Base-by-base conservation (phyloP, 1,140 invertebrate genomes). In the Trichonephila inaurata region DNA sequence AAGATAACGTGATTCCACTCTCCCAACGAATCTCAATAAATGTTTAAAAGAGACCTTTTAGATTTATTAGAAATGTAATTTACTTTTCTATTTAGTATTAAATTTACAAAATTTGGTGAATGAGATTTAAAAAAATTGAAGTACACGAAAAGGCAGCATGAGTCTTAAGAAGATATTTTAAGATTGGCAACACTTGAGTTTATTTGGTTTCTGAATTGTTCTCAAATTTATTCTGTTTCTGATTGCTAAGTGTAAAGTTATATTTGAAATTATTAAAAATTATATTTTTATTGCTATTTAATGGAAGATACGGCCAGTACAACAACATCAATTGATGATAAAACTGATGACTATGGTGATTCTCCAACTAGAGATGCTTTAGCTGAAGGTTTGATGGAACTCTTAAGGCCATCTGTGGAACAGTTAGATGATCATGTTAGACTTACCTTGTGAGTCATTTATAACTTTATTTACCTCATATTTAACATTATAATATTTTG, bases 341-440 rank as follows among this genome's bases (percentile, higher is more conserved):
- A 98, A 96, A 98, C 98, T 24, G 98, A 98, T 95, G 98, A 98
- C 96, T 97, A 98, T 95, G 94, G 94, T 51, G 97, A 98, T 94
- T 98, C 98, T 96, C 98, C 98, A 10, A 98, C 98, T 0, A 97
- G 98, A 95, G 98, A 99, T 96, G 98, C 98, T 0, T 96, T 99
- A 64, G 98, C 98, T 6, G 98, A 99, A 95, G 98, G 98, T 91
- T 97, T 99, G 90, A 97, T 99, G 95, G 98, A 98, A 61, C 96
- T 99, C 40, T 96, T 99, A 64, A 98, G 98, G 95, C 98, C 98
- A 16, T 98, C 98, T 19, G 97, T 99, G 28, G 98, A 99, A 95
- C 97, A 98, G 95, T 96, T 99, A 93, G 98, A 99, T 95, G 98
- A 99, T 95, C 97, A 98, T 95, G 98, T 99, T 87, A 97, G 97